phyloP scores from a whole-genome alignment of 2,888 invertebrate species.

The Perizoma flavofasciatum region DNA sequence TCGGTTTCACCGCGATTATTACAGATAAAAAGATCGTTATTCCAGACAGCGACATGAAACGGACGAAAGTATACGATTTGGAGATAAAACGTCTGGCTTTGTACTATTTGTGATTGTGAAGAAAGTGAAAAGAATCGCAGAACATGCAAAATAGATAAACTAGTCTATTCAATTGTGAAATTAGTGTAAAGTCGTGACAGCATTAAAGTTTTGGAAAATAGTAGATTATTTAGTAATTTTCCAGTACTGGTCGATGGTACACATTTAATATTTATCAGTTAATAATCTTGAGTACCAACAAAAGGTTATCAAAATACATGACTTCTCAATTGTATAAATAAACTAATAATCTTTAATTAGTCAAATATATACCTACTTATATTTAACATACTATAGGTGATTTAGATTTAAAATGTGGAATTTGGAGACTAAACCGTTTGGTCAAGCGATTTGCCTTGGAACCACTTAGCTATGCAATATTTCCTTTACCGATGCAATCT shows the following conservation, averaged over 20 bases:
- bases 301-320: constrained; percentile 15
- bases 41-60: constrained; percentile 41
- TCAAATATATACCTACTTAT: constrained; percentile 4
- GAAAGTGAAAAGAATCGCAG: constrained; percentile 17
- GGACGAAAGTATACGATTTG: constrained; percentile 30
- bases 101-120: constrained; percentile 7
- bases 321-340: constrained; percentile 1
- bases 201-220: background rate
- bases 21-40: constrained; percentile 46
- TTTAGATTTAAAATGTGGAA: constrained; percentile 42
- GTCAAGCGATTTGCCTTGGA: constrained; percentile 65
- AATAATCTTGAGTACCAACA: constrained; percentile 13
- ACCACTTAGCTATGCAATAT: constrained; percentile 62
- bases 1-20: constrained; percentile 36
- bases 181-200: background rate
- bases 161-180: constrained; percentile 1
- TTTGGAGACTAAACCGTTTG: constrained; percentile 56
- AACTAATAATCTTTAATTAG: constrained; percentile 1
- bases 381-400: constrained; percentile 16
- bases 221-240: background rate
- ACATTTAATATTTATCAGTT: constrained; percentile 1
- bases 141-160: constrained; percentile 10
- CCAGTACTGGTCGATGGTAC: background rate
- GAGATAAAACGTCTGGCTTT: constrained; percentile 4
- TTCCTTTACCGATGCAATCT: constrained; percentile 41